Evolutionary conservation across 2,888 invertebrate genomes (phyloP), one percentile per base, ranked within the genome.

Genomic region (Tribolium freemani): DNA sequence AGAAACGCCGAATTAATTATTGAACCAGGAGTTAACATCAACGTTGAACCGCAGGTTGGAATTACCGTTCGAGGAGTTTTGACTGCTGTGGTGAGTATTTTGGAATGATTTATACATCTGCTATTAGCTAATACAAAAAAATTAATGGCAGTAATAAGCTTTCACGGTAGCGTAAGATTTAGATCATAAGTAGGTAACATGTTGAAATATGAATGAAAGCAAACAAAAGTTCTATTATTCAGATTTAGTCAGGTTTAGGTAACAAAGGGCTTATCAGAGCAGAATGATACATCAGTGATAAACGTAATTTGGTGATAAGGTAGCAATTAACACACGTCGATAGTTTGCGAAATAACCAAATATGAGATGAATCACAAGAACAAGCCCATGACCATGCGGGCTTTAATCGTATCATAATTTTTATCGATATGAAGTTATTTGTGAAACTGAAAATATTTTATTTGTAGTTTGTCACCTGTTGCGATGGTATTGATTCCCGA

Each of bases 1-100:
- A 89, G 90, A 76, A 92, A 92, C 74, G 96, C 93, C 0, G 93
- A 94, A 82, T 88, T 99, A 80, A 89, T 93, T 66, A 91, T 99
- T 71, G 96, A 97, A 84, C 92, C 97, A 9, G 99, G 98, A 21
- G 96, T 97, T 0, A 93, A 93, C 81, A 88, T 99, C 66, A 90
- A 93, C 79, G 97, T 99, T 86, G 94, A 94, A 3, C 95, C 98
- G 1, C 96, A 96, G 88, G 92, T 95, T 80, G 98, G 98, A 75
- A 93, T 99, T 83, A 97, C 96, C 26, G 94, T 99, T 53, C 91
- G 94, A 82, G 99, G 99, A 79, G 91, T 94, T 77, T 88, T 99
- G 30, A 91, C 92, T 71, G 98, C 98, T 67, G 91, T 94, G 91
- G 98, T 98, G 89, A 93, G 92, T 58, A 45, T 56, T 44, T 11